Evolutionary conservation across 2,113 vertebrate genomes (phyloP).

Genomic region (Phylloscopus trochilus): DNA sequence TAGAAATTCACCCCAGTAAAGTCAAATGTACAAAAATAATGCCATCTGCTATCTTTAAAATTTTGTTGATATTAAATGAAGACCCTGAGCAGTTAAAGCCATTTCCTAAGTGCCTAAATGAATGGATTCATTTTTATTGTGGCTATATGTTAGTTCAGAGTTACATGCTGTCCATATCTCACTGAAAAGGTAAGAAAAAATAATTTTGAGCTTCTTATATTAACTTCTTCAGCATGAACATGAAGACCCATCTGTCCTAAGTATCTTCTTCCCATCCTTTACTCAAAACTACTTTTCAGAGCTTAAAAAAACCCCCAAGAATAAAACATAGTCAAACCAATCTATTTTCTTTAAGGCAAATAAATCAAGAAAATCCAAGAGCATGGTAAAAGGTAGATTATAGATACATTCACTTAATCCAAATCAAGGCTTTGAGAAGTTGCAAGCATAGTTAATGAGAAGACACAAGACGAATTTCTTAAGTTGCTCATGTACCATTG

Average conservation of each 20-base stretch:
- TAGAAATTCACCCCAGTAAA: neutral
- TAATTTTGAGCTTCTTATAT: neutral
- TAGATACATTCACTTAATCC: neutral
- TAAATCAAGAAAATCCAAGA: neutral
- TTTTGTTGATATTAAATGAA: neutral
- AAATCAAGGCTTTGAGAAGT: neutral
- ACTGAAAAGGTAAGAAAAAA: neutral
- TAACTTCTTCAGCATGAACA: neutral
- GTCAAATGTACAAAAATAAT: neutral
- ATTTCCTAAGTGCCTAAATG: neutral
- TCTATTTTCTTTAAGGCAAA: neutral
- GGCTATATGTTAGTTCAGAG: neutral
- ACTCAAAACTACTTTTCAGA: neutral
- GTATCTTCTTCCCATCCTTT: neutral
- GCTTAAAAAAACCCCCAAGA: neutral
- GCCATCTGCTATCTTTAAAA: neutral
- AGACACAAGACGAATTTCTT: neutral
- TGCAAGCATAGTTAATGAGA: neutral
- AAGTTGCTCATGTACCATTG: neutral
- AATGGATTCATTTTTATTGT: neutral
- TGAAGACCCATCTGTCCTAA: neutral
- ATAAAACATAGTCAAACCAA: neutral
- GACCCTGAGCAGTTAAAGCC: neutral
- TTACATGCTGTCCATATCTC: neutral
- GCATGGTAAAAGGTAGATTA: neutral